Percentiles rank a stretch among this genome's conserved stretches.
phyloP scores from a whole-genome alignment of 1,140 invertebrate genomes.

The Drosophila grimshawi region DNA sequence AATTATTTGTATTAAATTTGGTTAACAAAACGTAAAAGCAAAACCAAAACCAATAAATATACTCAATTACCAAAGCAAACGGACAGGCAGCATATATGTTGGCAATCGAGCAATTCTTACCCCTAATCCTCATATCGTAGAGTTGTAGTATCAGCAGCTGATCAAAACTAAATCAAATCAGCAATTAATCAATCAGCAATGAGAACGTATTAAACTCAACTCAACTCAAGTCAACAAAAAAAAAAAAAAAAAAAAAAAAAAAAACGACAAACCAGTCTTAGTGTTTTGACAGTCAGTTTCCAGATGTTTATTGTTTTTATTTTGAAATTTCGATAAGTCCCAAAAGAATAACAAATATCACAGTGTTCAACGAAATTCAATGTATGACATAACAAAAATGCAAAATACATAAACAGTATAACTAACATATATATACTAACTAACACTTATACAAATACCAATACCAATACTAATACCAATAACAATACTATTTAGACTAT shows the following conservation, averaged over 20 bases:
- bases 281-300: slow-evolving; percentile 12
- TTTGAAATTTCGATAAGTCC: slow-evolving; percentile 57
- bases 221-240: neutral
- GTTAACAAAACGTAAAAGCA: slow-evolving; percentile 60
- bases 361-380: slow-evolving; percentile 40
- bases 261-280: slow-evolving; percentile 6
- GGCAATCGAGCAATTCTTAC: slow-evolving; percentile 84
- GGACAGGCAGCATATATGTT: slow-evolving; percentile 85
- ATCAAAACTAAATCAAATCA: slow-evolving; percentile 12
- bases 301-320: slow-evolving; percentile 37
- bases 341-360: slow-evolving; percentile 30
- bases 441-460: slow-evolving; percentile 4
- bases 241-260: too few species aligned
- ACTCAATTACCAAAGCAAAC: slow-evolving; percentile 55
- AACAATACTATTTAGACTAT: slow-evolving; percentile 29
- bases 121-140: slow-evolving; percentile 34
- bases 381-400: slow-evolving; percentile 25
- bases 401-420: slow-evolving; percentile 10
- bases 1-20: slow-evolving; percentile 83
- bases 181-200: neutral
- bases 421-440: slow-evolving; percentile 14
- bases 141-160: slow-evolving; percentile 57
- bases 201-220: slow-evolving; percentile 7
- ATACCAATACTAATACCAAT: slow-evolving; percentile 1
- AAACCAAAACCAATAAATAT: slow-evolving; percentile 34